Evolutionary conservation across 2,113 vertebrate species (phyloP).

Genomic region (Caretta caretta): DNA sequence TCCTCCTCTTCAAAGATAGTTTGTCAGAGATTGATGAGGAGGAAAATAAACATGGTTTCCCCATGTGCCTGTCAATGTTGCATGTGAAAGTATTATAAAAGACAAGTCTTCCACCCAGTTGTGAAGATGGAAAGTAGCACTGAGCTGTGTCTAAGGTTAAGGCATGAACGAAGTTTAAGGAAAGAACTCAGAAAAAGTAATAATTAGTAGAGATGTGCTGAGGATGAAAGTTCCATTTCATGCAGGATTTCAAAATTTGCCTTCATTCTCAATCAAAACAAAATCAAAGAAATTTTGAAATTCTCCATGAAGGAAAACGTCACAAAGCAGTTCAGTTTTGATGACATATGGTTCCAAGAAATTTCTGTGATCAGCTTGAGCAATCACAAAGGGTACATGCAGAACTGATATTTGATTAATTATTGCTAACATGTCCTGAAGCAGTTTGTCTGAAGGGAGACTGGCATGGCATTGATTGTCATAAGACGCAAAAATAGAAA

Average conservation of each 20-base stretch:
- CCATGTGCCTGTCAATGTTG: neutral
- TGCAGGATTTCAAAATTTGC: neutral
- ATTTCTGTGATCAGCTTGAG: neutral
- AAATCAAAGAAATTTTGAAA: neutral
- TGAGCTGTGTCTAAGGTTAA: neutral
- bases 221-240: neutral
- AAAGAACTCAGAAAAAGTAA: neutral
- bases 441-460: neutral
- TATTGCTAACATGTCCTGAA: neutral
- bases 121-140: neutral
- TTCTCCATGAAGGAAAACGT: neutral
- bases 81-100: neutral
- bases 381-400: neutral
- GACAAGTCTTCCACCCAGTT: neutral
- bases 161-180: neutral
- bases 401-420: constrained; percentile 18
- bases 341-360: neutral
- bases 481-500: constrained; percentile 31
- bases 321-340: neutral
- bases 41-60: neutral
- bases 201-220: rapidly evolving
- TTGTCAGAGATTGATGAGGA: neutral
- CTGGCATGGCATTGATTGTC: neutral
- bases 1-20: neutral
- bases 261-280: neutral